Base-by-base conservation (phyloP, 2,888 invertebrate species). In the Rhagonycha fulva region DNA sequence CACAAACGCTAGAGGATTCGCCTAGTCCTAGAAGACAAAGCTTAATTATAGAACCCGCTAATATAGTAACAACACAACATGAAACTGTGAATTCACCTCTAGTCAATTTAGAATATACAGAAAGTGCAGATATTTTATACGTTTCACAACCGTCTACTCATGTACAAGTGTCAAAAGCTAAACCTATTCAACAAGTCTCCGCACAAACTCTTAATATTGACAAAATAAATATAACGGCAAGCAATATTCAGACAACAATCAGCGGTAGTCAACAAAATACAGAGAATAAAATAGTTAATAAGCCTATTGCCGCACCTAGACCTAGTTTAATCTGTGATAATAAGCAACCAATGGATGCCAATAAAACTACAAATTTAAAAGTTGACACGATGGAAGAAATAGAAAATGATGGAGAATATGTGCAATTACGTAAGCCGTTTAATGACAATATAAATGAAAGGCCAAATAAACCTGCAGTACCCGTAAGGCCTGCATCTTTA, bases 401-500 rank as follows among this genome's bases (percentile, higher is more conserved):
- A 14, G 82, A 84, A 60, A 73, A 80, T 9, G 82, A 81, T 28
- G 84, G 85, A 24, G 87, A 87, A 72, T 87, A 87, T 67, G 91
- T 92, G 66, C 90, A 89, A 84, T 85, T 92, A 80, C 89, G 93
- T 26, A 85, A 85, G 78, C 88, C 88, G 71, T 71, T 84, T 4
- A 80, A 86, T 26, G 84, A 85, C 67, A 85, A 85, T 82, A 86
- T 86, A 76, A 84, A 86, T 12, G 88, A 89, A 76, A 83, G 88
- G 28, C 87, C 88, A 30, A 89, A 91, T 85, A 96, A 96, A 87
- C 96, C 96, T 7, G 94, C 93, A 70, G 92, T 96, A 80, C 96
- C 96, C 70, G 95, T 95, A 86, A 90, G 96, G 74, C 95, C 95
- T 14, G 92, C 93, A 62, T 91, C 92, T 67, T 88, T 94, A 76